A percentile compares a stretch with the other conserved stretches of the same genome.
phyloP scores from a whole-genome alignment of 2,113 vertebrate genomes.

The Dasyornis broadbenti region DNA sequence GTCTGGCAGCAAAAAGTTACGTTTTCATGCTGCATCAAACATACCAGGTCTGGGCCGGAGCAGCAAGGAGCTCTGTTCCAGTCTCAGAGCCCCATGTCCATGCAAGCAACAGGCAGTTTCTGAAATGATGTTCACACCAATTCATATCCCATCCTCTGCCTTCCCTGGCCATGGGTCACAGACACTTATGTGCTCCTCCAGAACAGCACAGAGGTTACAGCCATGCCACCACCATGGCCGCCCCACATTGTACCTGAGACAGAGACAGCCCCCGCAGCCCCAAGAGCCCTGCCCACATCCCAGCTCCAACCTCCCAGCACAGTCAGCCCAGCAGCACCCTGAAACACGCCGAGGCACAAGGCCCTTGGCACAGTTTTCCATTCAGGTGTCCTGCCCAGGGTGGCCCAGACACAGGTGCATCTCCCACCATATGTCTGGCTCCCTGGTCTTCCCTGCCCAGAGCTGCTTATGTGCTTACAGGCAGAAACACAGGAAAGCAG shows the following conservation, averaged over 20 bases:
- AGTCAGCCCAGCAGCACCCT: neutral
- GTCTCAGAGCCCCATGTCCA: fast-evolving
- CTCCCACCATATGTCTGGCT: neutral
- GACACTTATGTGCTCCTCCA: neutral
- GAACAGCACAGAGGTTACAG: neutral
- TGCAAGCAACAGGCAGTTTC: neutral
- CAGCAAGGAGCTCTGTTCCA: fast-evolving
- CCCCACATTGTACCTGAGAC: fast-evolving
- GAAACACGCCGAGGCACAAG: fast-evolving
- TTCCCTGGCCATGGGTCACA: neutral
- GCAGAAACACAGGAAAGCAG: neutral
- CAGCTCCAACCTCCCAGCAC: neutral
- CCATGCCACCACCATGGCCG: fast-evolving
- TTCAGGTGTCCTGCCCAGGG: fast-evolving
- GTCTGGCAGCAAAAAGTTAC: neutral
- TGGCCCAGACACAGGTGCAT: fast-evolving
- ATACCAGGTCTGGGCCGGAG: neutral
- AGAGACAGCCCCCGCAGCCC: neutral
- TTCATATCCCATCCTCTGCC: neutral
- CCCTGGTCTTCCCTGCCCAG: neutral
- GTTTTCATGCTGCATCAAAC: neutral
- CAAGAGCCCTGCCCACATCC: too few relatives aligned
- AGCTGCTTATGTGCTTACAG: neutral
- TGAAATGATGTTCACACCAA: neutral
- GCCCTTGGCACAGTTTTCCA: fast-evolving